A percentile compares a stretch with the other conserved stretches of the same genome.
phyloP scores from a whole-genome alignment of 1,140 invertebrate species.

The Pentalonia nigronervosa region DNA sequence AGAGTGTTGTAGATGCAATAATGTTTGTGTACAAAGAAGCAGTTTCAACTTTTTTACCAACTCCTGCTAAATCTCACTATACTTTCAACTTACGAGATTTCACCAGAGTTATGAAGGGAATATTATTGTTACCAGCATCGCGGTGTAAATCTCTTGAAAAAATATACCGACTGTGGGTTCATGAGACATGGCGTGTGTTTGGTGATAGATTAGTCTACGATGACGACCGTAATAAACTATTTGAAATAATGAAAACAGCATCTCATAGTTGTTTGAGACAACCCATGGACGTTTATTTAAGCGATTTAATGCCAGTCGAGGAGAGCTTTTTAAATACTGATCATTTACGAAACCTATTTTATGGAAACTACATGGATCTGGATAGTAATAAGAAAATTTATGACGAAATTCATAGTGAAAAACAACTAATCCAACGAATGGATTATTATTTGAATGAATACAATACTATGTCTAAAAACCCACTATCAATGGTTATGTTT shows the following conservation, averaged over 20 bases:
- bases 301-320: conserved; percentile 72
- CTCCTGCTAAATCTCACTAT: conserved; percentile 89
- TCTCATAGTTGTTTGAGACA: conserved; percentile 79
- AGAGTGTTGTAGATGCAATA: conserved; percentile 81
- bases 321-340: conserved; percentile 70
- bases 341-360: conserved; percentile 83
- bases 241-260: conserved; percentile 76
- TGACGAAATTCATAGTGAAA: conserved; percentile 78
- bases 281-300: conserved; percentile 79
- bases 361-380: conserved; percentile 90
- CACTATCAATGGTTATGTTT: conserved; percentile 88
- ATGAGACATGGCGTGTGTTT: conserved; percentile 92
- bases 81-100: conserved; percentile 90
- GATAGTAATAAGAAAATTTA: conserved; percentile 87
- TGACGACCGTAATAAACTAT: conserved; percentile 77
- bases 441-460: conserved; percentile 89
- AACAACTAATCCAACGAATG: conserved; percentile 80
- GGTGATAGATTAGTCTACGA: conserved; percentile 86
- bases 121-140: conserved; percentile 77
- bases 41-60: conserved; percentile 79
- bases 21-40: conserved; percentile 83
- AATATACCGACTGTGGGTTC: conserved; percentile 88
- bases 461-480: conserved; percentile 76
- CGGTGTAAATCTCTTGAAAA: conserved; percentile 80
- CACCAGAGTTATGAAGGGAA: conserved; percentile 78